Evolutionary conservation across 2,888 invertebrate species (phyloP).

Genomic region (Clepsis dumicolana): DNA sequence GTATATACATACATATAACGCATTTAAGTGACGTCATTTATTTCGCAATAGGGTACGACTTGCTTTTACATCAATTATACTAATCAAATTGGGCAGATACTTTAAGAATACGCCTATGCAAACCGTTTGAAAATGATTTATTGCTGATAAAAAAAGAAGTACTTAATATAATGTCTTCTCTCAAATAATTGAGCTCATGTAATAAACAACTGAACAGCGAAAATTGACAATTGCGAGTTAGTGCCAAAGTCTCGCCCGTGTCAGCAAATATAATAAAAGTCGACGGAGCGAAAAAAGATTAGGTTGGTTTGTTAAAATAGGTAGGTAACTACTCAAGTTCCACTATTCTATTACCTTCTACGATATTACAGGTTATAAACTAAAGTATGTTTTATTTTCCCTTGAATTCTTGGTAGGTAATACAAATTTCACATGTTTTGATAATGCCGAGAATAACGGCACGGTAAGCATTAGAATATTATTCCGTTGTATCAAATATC

Average conservation of each 20-base stretch:
- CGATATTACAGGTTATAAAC: background rate
- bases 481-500: constrained; percentile 38
- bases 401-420: background rate
- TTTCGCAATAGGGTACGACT: no score
- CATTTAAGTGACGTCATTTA: no score
- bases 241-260: background rate
- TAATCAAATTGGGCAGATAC: no score
- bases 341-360: background rate
- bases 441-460: background rate
- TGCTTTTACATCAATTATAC: no score
- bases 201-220: background rate
- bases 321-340: background rate
- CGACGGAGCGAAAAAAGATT: background rate
- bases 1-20: no score
- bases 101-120: no score
- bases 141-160: no score
- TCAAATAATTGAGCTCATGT: background rate
- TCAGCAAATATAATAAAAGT: background rate
- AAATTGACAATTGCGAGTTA: background rate
- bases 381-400: background rate
- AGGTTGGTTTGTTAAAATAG: background rate
- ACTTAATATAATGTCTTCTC: no score
- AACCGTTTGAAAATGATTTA: no score
- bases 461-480: background rate
- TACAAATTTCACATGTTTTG: background rate